Evolutionary conservation across 2,113 vertebrate genomes (phyloP).

Genomic region (Salminus brasiliensis): DNA sequence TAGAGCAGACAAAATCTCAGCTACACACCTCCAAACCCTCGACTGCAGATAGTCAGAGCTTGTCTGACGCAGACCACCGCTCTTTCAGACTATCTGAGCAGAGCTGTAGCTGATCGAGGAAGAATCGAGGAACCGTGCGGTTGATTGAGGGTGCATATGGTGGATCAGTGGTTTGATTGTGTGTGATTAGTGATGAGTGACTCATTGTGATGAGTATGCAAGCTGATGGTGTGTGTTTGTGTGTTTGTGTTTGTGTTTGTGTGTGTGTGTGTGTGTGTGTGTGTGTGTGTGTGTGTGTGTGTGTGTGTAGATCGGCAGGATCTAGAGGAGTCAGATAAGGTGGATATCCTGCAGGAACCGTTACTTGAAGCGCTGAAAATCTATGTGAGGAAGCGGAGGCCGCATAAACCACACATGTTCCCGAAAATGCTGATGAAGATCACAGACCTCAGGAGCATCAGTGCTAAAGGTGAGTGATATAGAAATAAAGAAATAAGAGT

Average conservation of each 20-base stretch:
- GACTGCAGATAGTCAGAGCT: too few relatives aligned
- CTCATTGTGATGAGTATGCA: too few relatives aligned
- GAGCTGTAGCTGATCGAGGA: too few relatives aligned
- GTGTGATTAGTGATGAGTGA: too few relatives aligned
- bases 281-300: background rate
- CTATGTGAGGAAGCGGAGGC: conserved; percentile 76
- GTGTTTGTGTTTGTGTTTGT: background rate
- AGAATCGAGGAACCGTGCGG: too few relatives aligned
- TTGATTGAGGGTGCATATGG: too few relatives aligned
- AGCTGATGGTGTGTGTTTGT: background rate
- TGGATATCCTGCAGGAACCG: conserved; percentile 76
- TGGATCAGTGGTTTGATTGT: too few relatives aligned
- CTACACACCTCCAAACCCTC: too few relatives aligned
- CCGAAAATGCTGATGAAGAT: conserved; percentile 82
- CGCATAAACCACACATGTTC: conserved; percentile 78
- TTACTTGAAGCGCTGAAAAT: conserved; percentile 76
- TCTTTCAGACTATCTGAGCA: too few relatives aligned
- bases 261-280: conserved; percentile 6
- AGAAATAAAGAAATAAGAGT: background rate
- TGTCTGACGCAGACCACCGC: too few relatives aligned
- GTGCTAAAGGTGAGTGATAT: conserved; percentile 70
- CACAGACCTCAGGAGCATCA: conserved; percentile 77
- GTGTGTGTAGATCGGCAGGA: conserved; percentile 73
- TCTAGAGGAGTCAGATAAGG: conserved; percentile 74
- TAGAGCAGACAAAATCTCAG: too few relatives aligned